These are phyloP conservation scores for Leucoma salicis DNA, from an alignment of 2,888 invertebrate genomes.

Conservation along the genomic window DNA sequence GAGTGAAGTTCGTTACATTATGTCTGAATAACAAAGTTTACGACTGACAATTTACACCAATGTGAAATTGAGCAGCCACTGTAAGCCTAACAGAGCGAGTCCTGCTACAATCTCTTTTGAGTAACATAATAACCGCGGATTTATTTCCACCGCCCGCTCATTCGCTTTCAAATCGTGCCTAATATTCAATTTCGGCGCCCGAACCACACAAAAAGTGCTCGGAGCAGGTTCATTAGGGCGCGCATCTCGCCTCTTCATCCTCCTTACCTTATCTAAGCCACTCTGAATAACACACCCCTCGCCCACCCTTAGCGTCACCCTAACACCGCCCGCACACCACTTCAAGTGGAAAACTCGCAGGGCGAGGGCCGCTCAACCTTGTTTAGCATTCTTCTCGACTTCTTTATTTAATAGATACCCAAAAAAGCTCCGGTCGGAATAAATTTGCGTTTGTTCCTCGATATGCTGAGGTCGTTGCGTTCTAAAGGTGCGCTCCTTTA, in stretches of 20 bases:
- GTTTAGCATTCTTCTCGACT: conserved; percentile 81
- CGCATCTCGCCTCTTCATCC: conserved; percentile 80
- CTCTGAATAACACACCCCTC: conserved; percentile 70
- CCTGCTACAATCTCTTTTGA: conserved; percentile 76
- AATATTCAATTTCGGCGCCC: conserved; percentile 79
- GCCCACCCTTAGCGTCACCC: conserved; percentile 41
- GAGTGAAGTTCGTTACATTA: conserved; percentile 52
- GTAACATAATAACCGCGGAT: conserved; percentile 80
- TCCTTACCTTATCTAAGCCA: conserved; percentile 81
- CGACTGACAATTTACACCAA: conserved; percentile 68
- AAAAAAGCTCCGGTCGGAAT: conserved; percentile 73
- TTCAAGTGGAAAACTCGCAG: conserved; percentile 80
- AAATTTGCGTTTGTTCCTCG: conserved; percentile 76
- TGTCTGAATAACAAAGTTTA: conserved; percentile 62
- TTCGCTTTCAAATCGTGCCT: conserved; percentile 79
- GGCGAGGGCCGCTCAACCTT: conserved; percentile 80
- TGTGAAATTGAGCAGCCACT: conserved; percentile 70
- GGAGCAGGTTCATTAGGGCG: conserved; percentile 79
- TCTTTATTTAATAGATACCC: conserved; percentile 81
- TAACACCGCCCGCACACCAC: conserved; percentile 57
- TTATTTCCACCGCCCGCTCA: conserved; percentile 77
- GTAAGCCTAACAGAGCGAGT: conserved; percentile 63
- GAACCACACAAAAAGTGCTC: conserved; percentile 80
- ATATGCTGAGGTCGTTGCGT: conserved; percentile 63
- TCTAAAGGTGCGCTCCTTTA: conserved; percentile 68